Evolutionary conservation across 2,888 invertebrate species (phyloP), one percentile per base, ranked within the genome.

Genomic region (Choreutis nemorana): DNA sequence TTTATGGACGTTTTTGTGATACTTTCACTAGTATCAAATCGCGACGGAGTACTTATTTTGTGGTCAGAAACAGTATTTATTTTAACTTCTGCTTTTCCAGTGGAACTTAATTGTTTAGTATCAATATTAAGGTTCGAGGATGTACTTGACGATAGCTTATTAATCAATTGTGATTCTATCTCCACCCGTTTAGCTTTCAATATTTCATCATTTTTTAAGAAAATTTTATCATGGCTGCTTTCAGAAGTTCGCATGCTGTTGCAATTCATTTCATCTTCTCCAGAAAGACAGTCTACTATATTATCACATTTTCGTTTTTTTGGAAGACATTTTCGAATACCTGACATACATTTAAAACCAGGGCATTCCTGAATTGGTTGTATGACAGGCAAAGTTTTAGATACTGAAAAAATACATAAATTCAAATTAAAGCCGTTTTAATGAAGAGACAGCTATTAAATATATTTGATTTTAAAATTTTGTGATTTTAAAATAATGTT

Each of bases 251-350:
- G 49, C 38, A 45, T 42, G 26, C 41, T 45, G 29, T 58, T 57
- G 50, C 93, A 93, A 28, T 85, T 80, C 0, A 83, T 57, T 75
- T 94, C 94, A 63, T 94, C 94, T 63, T 92, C 92, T 11, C 86
- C 91, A 22, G 85, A 79, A 14, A 93, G 64, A 47, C 93, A 94
- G 50, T 93, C 88, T 1, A 90, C 83, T 22, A 82, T 70, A 46
- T 82, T 83, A 51, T 94, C 87, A 60, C 93, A 94, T 29, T 82
- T 83, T 38, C 82, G 67, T 37, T 78, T 81, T 15, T 68, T 72
- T 1, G 88, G 78, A 11, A 93, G 67, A 54, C 93, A 94, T 51
- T 83, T 85, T 5, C 78, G 72, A 18, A 85, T 79, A 23, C 86
- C 85, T 47, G 82, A 81, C 35, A 81, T 68, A 50, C 92, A 92